phyloP scores from a whole-genome alignment of 2,797 vertebrate genomes.

The Megaceryle alcyon region DNA sequence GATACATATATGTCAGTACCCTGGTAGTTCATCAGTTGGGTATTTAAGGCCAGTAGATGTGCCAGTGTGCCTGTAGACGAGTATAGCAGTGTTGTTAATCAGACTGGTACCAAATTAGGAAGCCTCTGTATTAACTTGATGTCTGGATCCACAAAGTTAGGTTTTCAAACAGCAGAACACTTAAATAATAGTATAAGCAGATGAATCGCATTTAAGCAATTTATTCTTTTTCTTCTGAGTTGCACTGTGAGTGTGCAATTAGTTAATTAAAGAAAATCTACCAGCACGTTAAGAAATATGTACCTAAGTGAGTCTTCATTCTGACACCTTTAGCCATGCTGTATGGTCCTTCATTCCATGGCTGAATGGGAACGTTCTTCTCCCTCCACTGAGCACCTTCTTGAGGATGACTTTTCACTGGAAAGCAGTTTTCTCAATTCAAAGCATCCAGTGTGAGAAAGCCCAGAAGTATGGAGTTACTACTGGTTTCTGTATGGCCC shows the following conservation, averaged over 20 bases:
- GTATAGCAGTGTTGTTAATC: not conserved
- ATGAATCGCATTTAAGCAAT: not conserved
- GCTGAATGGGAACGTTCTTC: not conserved
- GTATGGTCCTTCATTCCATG: not conserved
- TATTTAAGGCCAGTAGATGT: not conserved
- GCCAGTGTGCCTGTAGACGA: not conserved
- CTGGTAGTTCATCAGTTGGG: not conserved
- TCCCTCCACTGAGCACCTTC: not conserved
- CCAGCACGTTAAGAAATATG: not conserved
- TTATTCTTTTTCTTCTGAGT: not conserved
- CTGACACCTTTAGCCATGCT: not conserved
- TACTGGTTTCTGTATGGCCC: not conserved
- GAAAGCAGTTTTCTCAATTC: not conserved
- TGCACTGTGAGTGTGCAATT: not conserved
- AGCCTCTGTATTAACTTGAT: not conserved
- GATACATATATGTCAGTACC: not conserved
- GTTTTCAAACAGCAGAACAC: not conserved
- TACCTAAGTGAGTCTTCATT: not conserved
- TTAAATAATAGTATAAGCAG: not conserved
- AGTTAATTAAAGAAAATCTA: not conserved
- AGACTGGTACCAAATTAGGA: not conserved
- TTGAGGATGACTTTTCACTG: accelerated
- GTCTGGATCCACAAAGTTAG: not conserved
- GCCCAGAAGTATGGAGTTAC: not conserved
- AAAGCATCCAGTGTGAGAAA: not conserved